Base-by-base conservation (phyloP, 1,140 invertebrate species). In the Nasonia vitripennis region DNA sequence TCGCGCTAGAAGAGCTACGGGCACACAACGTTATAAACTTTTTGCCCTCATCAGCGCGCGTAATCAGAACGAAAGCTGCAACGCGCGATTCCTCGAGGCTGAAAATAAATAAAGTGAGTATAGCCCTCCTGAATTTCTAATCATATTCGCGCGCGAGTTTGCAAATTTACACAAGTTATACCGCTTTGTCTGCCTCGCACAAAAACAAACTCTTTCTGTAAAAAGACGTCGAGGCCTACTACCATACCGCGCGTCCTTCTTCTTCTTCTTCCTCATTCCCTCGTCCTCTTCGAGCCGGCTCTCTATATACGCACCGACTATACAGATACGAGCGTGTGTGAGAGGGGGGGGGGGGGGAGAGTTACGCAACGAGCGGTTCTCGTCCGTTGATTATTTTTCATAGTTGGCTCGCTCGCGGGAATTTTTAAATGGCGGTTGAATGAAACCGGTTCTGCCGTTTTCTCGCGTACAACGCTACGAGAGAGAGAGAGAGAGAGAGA, bases 371-470 rank as follows among this genome's bases (percentile, higher is more conserved):
- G 17, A 77, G 12, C 70, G 11, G 78, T 82, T 84, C 83, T 88
- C 88, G 88, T 90, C 83, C 89, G 91, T 90, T 91, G 89, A 91
- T 91, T 91, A 91, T 91, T 91, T 91, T 91, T 91, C 89, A 88
- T 89, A 89, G 37, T 37, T 68, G 41, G 79, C 71, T 55, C 79
- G 87, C 86, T 89, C 89, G 88, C 81, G 87, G 86, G 88, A 90
- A 90, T 91, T 91, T 90, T 90, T 90, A 87, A 91, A 90, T 88
- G 89, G 87, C 87, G 87, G 88, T 90, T 91, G 87, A 91, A 91
- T 91, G 91, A 91, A 91, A 91, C 91, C 89, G 90, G 91, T 91
- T 91, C 67, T 67, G 81, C 48, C 78, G 83, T 75, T 80, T 79
- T 80, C 83, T 85, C 79, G 79, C 34, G 34, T 37, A 37, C 34